Base-by-base conservation (phyloP, 2,888 invertebrate species). In the Acrobasis consociella region DNA sequence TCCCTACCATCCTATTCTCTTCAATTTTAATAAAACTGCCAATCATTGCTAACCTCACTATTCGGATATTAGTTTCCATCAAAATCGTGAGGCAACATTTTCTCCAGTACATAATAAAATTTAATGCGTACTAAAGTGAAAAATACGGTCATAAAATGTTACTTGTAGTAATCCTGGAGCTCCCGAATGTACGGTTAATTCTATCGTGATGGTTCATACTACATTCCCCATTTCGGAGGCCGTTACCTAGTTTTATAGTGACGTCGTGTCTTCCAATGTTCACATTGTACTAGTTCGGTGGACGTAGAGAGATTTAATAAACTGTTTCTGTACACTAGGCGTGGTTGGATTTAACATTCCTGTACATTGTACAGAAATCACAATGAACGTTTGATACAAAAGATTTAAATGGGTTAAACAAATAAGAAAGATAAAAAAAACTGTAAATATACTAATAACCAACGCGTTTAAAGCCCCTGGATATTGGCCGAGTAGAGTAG, bases 241-340 rank as follows among this genome's bases (percentile, higher is more conserved):
- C 56, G 22, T 56, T 56, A 56, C 38, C 42, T 56, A 42, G 56
- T 56, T 56, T 56, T 56, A 56, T 56, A 46, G 56, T 42, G 42
- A 56, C 55, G 38, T 15, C 56, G 56, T 56, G 56, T 56, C 56
- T 56, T 11, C 10, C 9, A 3, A 46, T 13, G 56, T 56, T 56
- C 56, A 56, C 56, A 56, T 42, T 17, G n/a, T n/a, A n/a, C n/a
- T n/a, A n/a, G n/a, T n/a, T n/a, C n/a, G n/a, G n/a, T n/a, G n/a
- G n/a, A n/a, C n/a, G n/a, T n/a, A n/a, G n/a, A n/a, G n/a, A n/a
- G n/a, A n/a, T n/a, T n/a, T n/a, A n/a, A n/a, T n/a, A n/a, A n/a
- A n/a, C n/a, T n/a, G 55, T 42, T n/a, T 42, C 13, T 37, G 37
- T 31, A 8, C 7, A 46, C 31, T 31, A 7, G 31, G 31, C 31